Evolutionary conservation across 2,113 vertebrate species (phyloP).

Genomic region (Pteruthius melanotis): DNA sequence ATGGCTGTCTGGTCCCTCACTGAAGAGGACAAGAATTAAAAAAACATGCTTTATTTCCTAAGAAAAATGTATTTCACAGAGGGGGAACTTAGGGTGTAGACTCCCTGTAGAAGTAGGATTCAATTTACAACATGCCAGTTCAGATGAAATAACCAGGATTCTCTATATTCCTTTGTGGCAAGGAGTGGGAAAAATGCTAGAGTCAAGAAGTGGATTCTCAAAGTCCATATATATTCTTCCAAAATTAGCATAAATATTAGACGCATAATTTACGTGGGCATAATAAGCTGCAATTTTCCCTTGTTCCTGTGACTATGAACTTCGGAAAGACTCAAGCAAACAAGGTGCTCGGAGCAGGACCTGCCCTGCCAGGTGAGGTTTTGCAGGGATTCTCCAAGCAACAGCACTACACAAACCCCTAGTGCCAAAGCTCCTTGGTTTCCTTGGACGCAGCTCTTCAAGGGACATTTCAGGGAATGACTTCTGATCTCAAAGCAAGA

Average conservation of each 20-base stretch:
- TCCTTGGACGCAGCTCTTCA: neutral
- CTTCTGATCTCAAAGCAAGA: neutral
- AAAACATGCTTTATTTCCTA: neutral
- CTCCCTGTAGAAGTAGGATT: neutral
- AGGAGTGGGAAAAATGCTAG: neutral
- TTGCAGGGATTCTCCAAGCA: neutral
- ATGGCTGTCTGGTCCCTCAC: no score
- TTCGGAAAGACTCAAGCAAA: neutral
- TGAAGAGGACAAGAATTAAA: neutral
- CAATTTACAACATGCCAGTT: neutral
- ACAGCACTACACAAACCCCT: neutral
- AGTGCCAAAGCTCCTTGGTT: neutral
- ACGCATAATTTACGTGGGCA: rapidly evolving
- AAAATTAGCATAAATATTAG: neutral
- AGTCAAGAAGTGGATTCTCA: neutral
- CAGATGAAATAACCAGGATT: neutral
- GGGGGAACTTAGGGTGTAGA: neutral
- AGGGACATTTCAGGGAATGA: neutral
- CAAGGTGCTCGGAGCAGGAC: neutral
- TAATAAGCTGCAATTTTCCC: neutral
- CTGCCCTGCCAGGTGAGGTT: neutral
- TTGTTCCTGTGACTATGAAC: neutral
- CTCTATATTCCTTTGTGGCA: neutral
- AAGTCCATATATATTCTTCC: neutral
- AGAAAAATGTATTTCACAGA: neutral